Conservation (phyloP, 2,113 vertebrate species). For the Tapirus terrestris region DNA sequence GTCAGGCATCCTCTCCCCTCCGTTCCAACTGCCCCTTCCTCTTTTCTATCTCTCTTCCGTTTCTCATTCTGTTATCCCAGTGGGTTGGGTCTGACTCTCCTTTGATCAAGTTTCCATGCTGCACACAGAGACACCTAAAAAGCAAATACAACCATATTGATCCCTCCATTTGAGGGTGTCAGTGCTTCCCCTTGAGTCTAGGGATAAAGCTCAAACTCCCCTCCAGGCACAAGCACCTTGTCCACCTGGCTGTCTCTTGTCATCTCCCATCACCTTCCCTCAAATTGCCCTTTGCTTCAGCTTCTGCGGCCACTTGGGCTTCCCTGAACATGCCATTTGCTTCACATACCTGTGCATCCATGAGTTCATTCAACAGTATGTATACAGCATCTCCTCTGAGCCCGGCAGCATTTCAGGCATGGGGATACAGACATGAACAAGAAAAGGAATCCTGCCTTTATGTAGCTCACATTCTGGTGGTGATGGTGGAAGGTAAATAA, state of each 20-base stretch:
- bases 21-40: background rate
- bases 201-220: fast-evolving
- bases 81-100: fast-evolving
- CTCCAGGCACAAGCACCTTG: fast-evolving
- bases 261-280: fast-evolving
- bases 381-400: fast-evolving
- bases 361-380: fast-evolving
- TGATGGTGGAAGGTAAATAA: fast-evolving
- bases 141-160: fast-evolving
- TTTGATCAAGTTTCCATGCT: fast-evolving
- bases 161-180: background rate
- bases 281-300: background rate
- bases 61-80: background rate
- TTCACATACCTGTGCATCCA: fast-evolving
- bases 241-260: background rate
- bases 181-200: too few relatives aligned
- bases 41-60: fast-evolving
- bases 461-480: fast-evolving
- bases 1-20: background rate
- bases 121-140: background rate
- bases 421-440: fast-evolving
- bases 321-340: background rate
- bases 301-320: fast-evolving
- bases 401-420: fast-evolving
- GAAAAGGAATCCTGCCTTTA: too few relatives aligned